Base-by-base conservation (phyloP, 1,140 invertebrate species). In the Andricus grossulariae region DNA sequence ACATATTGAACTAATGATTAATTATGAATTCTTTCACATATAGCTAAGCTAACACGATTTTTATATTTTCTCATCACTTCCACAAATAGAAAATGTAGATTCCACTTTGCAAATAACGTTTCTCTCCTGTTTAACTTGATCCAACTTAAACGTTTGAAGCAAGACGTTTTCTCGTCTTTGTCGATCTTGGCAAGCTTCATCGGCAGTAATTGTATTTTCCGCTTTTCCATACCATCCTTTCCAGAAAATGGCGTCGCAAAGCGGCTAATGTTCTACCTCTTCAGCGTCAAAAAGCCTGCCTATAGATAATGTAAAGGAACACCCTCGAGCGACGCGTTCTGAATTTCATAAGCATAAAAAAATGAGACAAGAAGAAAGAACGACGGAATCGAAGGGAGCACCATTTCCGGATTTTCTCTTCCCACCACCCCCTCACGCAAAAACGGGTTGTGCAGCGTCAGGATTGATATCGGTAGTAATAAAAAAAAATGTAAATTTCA, bases 401-500 rank as follows among this genome's bases (percentile, higher is more conserved):
- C 78, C 50, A 75, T 78, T 78, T 80, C 75, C 73, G 7, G 70
- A 21, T 71, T 73, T 49, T 76, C 12, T 13, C 55, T 60, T 3
- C 16, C 12, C 12, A 6, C 57, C 57, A 66, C 55, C 57, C 16
- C 60, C 15, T 66, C 15, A n/a, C 39, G 39, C 39, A 45, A 45
- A 45, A 32, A 54, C 76, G 50, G 73, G 80, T 75, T 72, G 60
- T 50, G 15, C 50, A 74, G 45, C 73, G 50, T 11, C 25, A 50
- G 78, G 74, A 84, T 84, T 84, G 82, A 82, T 84, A 84, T 82
- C 81, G 57, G 77, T 78, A 78, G 78, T 81, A 82, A 11, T 77
- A 79, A 79, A 78, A 81, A 84, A 87, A 86, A 87, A 84, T 87
- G 86, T 81, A 86, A 88, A 87, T 88, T 86, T 86, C 81, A 83